A percentile compares a stretch with the other conserved stretches of the same genome.
Conservation (phyloP, 2,797 vertebrate genomes). For the Clangula hyemalis region DNA sequence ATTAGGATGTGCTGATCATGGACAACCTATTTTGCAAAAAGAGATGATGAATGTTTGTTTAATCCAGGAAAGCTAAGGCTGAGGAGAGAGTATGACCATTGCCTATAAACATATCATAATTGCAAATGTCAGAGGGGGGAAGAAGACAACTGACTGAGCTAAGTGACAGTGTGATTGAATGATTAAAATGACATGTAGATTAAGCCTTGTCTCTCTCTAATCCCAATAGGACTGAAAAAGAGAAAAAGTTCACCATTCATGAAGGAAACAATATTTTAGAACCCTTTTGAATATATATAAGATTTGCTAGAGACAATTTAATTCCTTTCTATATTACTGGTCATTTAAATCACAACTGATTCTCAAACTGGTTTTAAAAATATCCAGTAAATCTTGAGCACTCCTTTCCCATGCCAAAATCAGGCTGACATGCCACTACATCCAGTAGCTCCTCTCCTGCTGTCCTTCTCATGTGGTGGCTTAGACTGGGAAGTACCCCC, state of each 20-base stretch:
- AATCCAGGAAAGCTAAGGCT: background rate
- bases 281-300: background rate
- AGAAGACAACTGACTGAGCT: background rate
- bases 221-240: background rate
- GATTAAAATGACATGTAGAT: background rate
- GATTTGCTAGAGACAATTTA: background rate
- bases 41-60: background rate
- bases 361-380: background rate
- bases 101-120: background rate
- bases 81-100: background rate
- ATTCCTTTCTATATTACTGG: background rate
- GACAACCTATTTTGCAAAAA: background rate
- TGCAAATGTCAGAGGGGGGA: background rate
- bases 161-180: rapidly evolving
- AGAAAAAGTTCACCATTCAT: background rate
- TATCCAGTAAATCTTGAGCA: background rate
- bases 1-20: background rate
- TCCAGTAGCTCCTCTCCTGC: background rate
- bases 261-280: background rate
- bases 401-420: background rate
- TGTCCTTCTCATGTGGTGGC: background rate
- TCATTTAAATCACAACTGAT: background rate
- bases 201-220: background rate
- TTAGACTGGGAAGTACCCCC: background rate
- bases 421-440: background rate